phyloP scores from a whole-genome alignment of 2,113 vertebrate species.

The Pangasianodon gigas region DNA sequence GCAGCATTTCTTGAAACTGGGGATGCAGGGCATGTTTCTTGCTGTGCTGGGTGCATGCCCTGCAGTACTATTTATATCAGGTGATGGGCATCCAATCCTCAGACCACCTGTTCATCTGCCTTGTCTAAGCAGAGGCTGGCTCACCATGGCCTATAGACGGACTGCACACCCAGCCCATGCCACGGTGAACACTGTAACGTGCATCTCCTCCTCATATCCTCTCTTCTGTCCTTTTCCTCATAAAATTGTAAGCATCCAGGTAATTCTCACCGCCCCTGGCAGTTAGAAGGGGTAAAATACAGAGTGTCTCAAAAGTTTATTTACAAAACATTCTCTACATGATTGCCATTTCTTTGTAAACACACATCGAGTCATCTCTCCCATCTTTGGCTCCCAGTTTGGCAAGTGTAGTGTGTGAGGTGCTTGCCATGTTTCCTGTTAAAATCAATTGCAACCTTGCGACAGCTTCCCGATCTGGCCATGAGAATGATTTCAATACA shows the following conservation, averaged over 20 bases:
- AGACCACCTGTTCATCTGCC: not conserved
- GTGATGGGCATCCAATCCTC: not conserved
- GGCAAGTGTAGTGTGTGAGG: too few relatives aligned
- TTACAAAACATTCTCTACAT: too few relatives aligned
- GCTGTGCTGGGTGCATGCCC: not conserved
- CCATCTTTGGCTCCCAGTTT: too few relatives aligned
- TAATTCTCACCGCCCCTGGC: not conserved
- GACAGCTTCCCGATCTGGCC: too few relatives aligned
- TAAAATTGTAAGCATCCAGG: not conserved
- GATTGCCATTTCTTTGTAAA: too few relatives aligned
- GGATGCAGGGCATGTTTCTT: not conserved
- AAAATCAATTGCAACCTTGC: too few relatives aligned
- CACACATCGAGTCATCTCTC: too few relatives aligned
- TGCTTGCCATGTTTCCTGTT: too few relatives aligned
- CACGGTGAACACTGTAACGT: not conserved
- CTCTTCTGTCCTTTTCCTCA: not conserved
- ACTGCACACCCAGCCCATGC: not conserved
- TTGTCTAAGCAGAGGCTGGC: not conserved
- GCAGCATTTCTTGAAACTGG: not conserved
- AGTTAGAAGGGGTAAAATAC: not conserved
- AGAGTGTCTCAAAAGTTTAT: too few relatives aligned
- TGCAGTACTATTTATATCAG: not conserved
- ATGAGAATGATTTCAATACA: too few relatives aligned
- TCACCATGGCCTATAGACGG: not conserved
- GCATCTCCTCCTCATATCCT: not conserved